These are phyloP conservation scores for Caenorhabditis auriculariae DNA, from an alignment of 2,888 invertebrate species.

Conservation along the genomic window DNA sequence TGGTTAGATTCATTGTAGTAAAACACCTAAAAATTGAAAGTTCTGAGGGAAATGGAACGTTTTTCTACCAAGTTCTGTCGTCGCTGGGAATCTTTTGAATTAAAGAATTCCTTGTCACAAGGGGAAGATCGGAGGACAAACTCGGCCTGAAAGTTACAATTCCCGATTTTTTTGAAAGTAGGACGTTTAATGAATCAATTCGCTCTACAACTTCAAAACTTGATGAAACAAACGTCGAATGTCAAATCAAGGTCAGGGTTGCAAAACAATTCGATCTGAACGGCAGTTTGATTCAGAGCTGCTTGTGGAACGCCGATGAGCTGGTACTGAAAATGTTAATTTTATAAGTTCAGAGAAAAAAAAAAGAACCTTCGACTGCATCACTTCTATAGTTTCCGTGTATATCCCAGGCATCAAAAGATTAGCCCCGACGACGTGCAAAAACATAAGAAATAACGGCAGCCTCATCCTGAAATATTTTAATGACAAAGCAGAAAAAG, in stretches of 20 bases:
- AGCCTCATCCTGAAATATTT: no score
- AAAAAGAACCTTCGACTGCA: slow-evolving; percentile 26
- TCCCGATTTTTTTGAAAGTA: neutral
- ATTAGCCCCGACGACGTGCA: slow-evolving; percentile 21
- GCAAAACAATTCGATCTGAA: slow-evolving; percentile 54
- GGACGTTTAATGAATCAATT: slow-evolving; percentile 2
- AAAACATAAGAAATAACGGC: no score
- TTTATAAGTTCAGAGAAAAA: neutral
- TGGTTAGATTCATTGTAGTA: slow-evolving; percentile 43
- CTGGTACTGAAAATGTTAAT: slow-evolving; percentile 50
- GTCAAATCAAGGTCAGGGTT: slow-evolving; percentile 44
- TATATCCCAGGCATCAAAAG: slow-evolving; percentile 50
- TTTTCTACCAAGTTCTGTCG: slow-evolving; percentile 19
- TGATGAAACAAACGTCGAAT: slow-evolving; percentile 35
- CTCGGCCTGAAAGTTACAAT: slow-evolving; percentile 49
- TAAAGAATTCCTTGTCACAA: slow-evolving; percentile 61
- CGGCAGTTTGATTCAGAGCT: slow-evolving; percentile 56
- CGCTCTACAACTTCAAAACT: neutral
- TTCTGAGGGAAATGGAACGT: neutral
- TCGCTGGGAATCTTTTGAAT: slow-evolving; percentile 26
- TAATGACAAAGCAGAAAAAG: no score
- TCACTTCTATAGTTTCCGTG: slow-evolving; percentile 34
- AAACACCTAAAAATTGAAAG: slow-evolving; percentile 31
- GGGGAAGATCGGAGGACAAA: slow-evolving; percentile 59
- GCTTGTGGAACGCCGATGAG: slow-evolving; percentile 60